Percentiles rank a stretch among this genome's conserved stretches.
These are phyloP conservation scores for Bombus breviceps DNA, from an alignment of 1,140 invertebrate genomes.

Conservation along the genomic window DNA sequence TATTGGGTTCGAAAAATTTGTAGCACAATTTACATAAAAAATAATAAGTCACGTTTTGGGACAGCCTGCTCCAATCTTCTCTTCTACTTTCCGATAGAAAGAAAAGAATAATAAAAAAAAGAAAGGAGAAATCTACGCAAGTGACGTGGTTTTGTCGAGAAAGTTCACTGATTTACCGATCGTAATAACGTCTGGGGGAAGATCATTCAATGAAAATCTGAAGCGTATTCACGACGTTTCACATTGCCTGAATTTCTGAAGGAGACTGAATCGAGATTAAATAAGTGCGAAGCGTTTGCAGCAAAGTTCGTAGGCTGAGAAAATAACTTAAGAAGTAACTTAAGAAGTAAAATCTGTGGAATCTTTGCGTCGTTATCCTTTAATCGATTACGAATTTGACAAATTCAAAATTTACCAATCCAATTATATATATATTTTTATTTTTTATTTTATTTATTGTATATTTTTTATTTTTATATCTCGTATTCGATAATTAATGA, in stretches of 20 bases:
- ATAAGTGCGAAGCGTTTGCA: conserved; percentile 2
- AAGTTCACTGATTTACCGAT: conserved; percentile 28
- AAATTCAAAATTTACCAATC: not conserved
- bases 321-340: not conserved
- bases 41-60: too few species aligned
- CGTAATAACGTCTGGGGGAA: not conserved
- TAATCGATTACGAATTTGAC: not conserved
- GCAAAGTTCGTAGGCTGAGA: not conserved
- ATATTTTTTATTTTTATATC: too few species aligned
- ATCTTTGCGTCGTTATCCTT: not conserved
- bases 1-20: too few species aligned
- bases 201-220: conserved; percentile 22
- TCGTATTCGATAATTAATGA: too few species aligned
- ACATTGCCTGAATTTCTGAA: conserved; percentile 33
- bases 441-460: too few species aligned
- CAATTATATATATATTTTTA: too few species aligned
- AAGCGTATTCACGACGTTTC: conserved; percentile 21
- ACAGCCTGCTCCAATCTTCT: too few species aligned
- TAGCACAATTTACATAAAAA: too few species aligned
- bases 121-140: not conserved
- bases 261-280: not conserved
- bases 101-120: conserved; percentile 3
- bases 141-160: conserved; percentile 11
- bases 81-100: not conserved
- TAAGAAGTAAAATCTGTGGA: not conserved